phyloP scores from a whole-genome alignment of 1,140 invertebrate genomes.

The Drosophila dunni region DNA sequence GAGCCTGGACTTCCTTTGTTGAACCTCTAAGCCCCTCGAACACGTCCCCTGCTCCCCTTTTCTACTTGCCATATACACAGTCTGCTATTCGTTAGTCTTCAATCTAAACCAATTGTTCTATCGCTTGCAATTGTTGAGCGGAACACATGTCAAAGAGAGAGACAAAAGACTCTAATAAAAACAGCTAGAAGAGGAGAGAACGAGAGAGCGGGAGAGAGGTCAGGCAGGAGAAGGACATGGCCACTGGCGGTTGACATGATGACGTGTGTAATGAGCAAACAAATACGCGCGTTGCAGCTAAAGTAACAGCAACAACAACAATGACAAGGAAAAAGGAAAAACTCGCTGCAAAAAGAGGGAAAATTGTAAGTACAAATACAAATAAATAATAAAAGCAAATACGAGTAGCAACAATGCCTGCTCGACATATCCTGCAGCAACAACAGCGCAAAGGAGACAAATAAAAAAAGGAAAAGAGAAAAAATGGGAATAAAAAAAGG shows the following conservation, averaged over 20 bases:
- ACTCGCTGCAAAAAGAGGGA: not conserved
- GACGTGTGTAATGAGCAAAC: constrained; percentile 74
- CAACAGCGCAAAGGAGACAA: constrained; percentile 13
- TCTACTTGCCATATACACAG: not conserved
- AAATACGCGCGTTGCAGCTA: constrained; percentile 49
- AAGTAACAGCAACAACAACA: constrained; percentile 13
- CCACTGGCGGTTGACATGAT: constrained; percentile 67
- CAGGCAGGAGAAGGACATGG: constrained; percentile 30
- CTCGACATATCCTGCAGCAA: constrained; percentile 59
- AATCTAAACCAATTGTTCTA: constrained; percentile 56
- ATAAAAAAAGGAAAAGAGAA: constrained; percentile 23
- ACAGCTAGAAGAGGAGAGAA: not conserved
- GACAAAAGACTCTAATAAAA: not conserved
- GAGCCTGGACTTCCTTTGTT: constrained; percentile 24
- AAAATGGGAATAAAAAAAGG: constrained; percentile 32
- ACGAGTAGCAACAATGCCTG: constrained; percentile 48
- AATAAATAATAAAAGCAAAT: constrained; percentile 68
- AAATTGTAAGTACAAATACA: constrained; percentile 41
- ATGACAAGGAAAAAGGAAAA: too few species aligned
- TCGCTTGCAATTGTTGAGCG: constrained; percentile 41
- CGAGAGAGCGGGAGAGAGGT: not conserved
- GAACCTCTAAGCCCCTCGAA: not conserved
- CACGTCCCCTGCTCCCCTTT: too few species aligned
- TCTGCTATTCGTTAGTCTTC: constrained; percentile 37
- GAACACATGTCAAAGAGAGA: constrained; percentile 33